phyloP scores from a whole-genome alignment of 2,797 vertebrate species.

The Stomatorhinus walkeri region DNA sequence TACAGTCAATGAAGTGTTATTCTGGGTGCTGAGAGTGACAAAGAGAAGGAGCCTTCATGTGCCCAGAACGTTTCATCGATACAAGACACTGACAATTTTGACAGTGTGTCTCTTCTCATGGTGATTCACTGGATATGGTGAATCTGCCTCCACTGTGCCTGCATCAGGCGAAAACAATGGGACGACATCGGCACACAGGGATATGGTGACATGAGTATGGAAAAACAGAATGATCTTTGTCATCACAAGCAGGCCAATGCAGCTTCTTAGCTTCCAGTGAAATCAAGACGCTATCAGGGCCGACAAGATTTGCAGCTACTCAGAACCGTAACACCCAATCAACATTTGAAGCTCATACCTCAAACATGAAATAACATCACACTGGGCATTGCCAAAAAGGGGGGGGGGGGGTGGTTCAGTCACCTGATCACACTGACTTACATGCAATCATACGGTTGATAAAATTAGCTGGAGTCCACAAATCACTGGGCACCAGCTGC shows the following conservation, averaged over 20 bases:
- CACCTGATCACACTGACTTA: not conserved
- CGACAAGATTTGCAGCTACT: not conserved
- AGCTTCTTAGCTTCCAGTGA: not conserved
- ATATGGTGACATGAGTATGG: not conserved
- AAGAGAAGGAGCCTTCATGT: not conserved
- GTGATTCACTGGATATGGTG: not conserved
- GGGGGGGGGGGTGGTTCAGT: not conserved
- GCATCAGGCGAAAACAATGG: not conserved
- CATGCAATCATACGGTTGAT: not conserved
- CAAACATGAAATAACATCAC: not conserved
- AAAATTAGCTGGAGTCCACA: not conserved
- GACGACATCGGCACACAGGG: not conserved
- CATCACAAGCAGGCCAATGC: not conserved
- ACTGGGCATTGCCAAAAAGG: not conserved
- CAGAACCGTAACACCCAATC: not conserved
- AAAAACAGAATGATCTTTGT: not conserved
- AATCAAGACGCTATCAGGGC: not conserved
- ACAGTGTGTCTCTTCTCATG: not conserved
- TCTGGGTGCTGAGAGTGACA: not conserved
- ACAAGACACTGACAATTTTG: constrained; percentile 1
- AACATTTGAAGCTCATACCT: not conserved
- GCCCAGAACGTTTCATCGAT: not conserved
- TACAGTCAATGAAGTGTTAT: constrained; percentile 10
- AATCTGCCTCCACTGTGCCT: not conserved
- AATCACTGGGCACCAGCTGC: not conserved